Evolutionary conservation across 92 coral and sea anemone species (phyloP).

Genomic region (Zoanthus gigantus): DNA sequence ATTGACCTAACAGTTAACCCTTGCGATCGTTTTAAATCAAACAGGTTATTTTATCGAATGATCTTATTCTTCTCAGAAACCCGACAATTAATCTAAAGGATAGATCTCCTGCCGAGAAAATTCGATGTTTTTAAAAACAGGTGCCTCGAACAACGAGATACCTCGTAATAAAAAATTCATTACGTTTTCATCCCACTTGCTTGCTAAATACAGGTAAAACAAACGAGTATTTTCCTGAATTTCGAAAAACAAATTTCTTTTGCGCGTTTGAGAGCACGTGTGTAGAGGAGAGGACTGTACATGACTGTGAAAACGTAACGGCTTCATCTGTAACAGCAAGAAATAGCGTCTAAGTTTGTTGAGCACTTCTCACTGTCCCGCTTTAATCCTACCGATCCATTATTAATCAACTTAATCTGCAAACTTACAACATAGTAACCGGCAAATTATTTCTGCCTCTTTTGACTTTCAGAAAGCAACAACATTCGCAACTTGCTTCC

Average conservation of each 20-base stretch:
- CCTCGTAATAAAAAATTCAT: conserved; percentile 43
- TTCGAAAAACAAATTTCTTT: conserved; percentile 7
- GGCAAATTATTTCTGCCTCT: conserved; percentile 22
- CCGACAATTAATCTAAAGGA: conserved; percentile 23
- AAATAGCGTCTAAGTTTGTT: neutral
- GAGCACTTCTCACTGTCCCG: conserved; percentile 28
- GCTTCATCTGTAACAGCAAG: neutral
- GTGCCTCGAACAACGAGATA: conserved; percentile 36
- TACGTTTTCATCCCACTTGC: conserved; percentile 42
- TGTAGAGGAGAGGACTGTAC: neutral
- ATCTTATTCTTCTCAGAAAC: conserved; percentile 23
- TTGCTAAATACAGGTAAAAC: conserved; percentile 44
- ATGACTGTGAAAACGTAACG: neutral
- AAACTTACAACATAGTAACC: conserved; percentile 48
- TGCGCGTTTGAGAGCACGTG: conserved; percentile 21
- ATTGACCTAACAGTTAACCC: neutral
- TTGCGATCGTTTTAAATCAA: neutral
- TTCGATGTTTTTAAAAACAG: conserved; percentile 46
- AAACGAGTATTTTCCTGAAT: conserved; percentile 22
- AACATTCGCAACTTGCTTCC: neutral
- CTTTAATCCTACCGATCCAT: conserved; percentile 43
- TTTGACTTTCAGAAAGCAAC: neutral
- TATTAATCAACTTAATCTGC: conserved; percentile 48
- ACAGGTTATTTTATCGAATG: conserved; percentile 1
- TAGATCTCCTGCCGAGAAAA: conserved; percentile 34